These are phyloP conservation scores for Lasiurus borealis DNA, from an alignment of 2,113 vertebrate genomes.

Conservation along the genomic window DNA sequence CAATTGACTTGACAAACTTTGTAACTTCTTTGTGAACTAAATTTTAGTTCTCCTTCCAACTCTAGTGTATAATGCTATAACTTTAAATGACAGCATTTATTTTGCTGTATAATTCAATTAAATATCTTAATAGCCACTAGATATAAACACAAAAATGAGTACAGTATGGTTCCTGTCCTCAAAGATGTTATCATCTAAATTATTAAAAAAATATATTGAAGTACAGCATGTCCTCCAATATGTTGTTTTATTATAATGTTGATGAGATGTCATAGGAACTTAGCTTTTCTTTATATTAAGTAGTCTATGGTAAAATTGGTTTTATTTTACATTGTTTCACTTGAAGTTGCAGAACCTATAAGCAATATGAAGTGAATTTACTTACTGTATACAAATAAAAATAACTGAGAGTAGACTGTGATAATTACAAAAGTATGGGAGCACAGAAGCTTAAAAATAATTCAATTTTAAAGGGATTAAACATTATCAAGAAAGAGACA, in stretches of 20 bases:
- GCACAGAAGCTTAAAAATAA: constrained; percentile 5
- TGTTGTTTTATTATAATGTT: background rate
- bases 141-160: background rate
- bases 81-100: background rate
- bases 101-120: background rate
- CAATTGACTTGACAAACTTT: background rate
- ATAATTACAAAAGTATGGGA: background rate
- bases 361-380: background rate
- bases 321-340: background rate
- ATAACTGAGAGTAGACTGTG: background rate
- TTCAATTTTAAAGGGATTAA: background rate
- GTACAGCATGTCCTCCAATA: background rate
- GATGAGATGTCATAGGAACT: background rate
- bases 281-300: background rate
- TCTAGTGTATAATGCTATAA: background rate
- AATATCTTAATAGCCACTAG: background rate
- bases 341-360: background rate
- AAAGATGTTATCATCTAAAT: background rate
- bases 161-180: background rate
- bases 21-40: background rate
- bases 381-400: background rate
- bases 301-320: background rate
- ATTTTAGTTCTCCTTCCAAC: background rate
- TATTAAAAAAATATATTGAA: background rate
- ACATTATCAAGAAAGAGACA: background rate